Conservation (phyloP, 2,888 invertebrate genomes). For the Drosophila flavopinicola region DNA sequence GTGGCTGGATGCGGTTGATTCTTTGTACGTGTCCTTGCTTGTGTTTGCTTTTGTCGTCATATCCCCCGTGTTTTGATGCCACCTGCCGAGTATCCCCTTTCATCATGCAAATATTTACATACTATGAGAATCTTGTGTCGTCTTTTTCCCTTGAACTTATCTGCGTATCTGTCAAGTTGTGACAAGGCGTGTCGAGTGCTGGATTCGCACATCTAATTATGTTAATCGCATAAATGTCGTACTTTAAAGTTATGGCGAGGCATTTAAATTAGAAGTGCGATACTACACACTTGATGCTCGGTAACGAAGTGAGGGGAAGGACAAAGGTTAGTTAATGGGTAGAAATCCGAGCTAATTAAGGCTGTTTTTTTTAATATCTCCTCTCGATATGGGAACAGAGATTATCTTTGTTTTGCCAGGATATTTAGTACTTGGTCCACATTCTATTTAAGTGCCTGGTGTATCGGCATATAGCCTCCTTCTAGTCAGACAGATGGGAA, state of each 20-base stretch:
- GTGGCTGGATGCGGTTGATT: slow-evolving; percentile 10
- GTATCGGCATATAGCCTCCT: not conserved
- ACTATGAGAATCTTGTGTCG: slow-evolving; percentile 32
- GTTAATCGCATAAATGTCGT: slow-evolving; percentile 38
- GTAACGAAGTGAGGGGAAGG: too few species aligned
- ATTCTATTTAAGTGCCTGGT: not conserved
- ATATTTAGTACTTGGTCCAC: not conserved
- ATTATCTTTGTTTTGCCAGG: not conserved
- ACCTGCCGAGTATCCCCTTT: slow-evolving; percentile 12
- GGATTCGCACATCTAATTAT: slow-evolving; percentile 52
- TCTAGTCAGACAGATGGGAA: slow-evolving; percentile 1
- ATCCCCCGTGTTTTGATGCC: slow-evolving; percentile 16
- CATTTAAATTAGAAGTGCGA: slow-evolving; percentile 23
- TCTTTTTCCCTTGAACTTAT: not conserved
- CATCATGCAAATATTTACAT: slow-evolving; percentile 58
- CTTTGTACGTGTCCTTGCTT: slow-evolving; percentile 22
- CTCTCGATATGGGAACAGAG: not conserved
- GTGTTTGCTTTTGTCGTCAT: slow-evolving; percentile 26
- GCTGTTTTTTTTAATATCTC: not conserved
- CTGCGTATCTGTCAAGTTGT: slow-evolving; percentile 29
- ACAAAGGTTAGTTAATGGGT: not conserved
- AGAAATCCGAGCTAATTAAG: not conserved
- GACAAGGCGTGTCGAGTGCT: slow-evolving; percentile 21
- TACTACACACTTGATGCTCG: slow-evolving; percentile 9
- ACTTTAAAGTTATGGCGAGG: slow-evolving; percentile 17